Evolutionary conservation across 2,113 vertebrate genomes (phyloP).

Genomic region (Hymenochirus boettgeri): DNA sequence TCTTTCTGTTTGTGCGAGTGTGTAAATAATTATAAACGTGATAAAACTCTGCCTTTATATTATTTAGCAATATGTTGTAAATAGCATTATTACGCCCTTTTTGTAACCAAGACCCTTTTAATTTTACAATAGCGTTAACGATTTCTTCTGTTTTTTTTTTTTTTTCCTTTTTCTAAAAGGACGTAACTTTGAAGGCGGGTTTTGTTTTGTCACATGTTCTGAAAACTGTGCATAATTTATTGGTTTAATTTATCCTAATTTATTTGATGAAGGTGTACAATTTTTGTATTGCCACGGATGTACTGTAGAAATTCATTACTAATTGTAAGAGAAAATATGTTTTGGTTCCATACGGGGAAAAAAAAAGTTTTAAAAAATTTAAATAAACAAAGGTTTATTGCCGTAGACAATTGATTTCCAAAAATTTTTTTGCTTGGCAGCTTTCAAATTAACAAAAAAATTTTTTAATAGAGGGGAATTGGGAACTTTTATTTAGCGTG

Average conservation of each 20-base stretch:
- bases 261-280: conserved; percentile 95
- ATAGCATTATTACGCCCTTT: conserved; percentile 92
- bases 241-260: conserved; percentile 99
- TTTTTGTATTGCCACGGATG: conserved; percentile 91
- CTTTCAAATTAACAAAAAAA: conserved; percentile 73
- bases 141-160: conserved; percentile 76
- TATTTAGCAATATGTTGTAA: conserved; percentile 98
- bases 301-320: conserved; percentile 89
- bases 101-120: conserved; percentile 88
- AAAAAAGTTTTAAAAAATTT: conserved; percentile 69
- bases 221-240: conserved; percentile 99
- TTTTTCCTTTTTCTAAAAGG: conserved; percentile 74
- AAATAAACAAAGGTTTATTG: conserved; percentile 72
- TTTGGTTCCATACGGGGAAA: conserved; percentile 71
- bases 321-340: conserved; percentile 73
- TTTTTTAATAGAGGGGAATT: conserved; percentile 37
- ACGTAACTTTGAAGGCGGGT: conserved; percentile 83
- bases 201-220: conserved; percentile 87
- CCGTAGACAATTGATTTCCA: conserved; percentile 78
- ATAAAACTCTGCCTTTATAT: conserved; percentile 94
- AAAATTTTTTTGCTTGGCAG: conserved; percentile 80
- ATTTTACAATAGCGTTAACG: conserved; percentile 81
- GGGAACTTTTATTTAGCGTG: conserved; percentile 75
- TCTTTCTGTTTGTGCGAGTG: conserved; percentile 59
- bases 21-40: conserved; percentile 83